Evolutionary conservation across 2,113 vertebrate species (phyloP).

Genomic region (Oreotragus oreotragus): DNA sequence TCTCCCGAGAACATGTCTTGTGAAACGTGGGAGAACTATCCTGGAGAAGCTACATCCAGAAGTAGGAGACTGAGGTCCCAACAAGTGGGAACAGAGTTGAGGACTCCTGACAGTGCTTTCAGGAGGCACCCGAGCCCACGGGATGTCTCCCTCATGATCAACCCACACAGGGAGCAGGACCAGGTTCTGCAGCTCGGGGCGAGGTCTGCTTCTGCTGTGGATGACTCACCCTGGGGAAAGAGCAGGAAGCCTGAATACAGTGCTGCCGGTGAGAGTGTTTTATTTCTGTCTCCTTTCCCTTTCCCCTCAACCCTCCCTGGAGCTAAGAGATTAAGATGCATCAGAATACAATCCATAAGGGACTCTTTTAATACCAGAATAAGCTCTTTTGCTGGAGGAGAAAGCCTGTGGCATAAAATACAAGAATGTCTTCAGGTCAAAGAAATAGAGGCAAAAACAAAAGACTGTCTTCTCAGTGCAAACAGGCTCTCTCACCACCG

Average conservation of each 20-base stretch:
- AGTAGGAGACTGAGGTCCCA: neutral
- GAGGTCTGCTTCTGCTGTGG: fast-evolving
- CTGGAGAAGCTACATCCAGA: neutral
- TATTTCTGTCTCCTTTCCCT: neutral
- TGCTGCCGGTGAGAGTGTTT: too few species aligned
- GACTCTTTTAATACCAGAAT: neutral
- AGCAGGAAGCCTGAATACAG: neutral
- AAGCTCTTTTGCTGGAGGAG: neutral
- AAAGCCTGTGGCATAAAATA: neutral
- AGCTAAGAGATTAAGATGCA: neutral
- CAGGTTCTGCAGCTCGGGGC: fast-evolving
- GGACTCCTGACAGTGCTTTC: neutral
- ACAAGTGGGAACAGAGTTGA: too few species aligned
- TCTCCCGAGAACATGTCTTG: neutral
- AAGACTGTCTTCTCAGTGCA: fast-evolving
- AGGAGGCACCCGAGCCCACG: fast-evolving
- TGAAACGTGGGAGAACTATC: neutral
- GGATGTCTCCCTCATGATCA: fast-evolving
- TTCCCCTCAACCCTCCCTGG: neutral
- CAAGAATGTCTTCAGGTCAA: neutral
- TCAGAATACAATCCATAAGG: neutral
- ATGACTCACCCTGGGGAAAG: too few species aligned
- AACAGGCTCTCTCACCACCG: fast-evolving
- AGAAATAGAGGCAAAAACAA: neutral
- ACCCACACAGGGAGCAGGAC: neutral